A percentile compares a stretch with the other conserved stretches of the same genome.
phyloP scores from a whole-genome alignment of 2,797 vertebrate genomes.

The Rhodeus uyekii region DNA sequence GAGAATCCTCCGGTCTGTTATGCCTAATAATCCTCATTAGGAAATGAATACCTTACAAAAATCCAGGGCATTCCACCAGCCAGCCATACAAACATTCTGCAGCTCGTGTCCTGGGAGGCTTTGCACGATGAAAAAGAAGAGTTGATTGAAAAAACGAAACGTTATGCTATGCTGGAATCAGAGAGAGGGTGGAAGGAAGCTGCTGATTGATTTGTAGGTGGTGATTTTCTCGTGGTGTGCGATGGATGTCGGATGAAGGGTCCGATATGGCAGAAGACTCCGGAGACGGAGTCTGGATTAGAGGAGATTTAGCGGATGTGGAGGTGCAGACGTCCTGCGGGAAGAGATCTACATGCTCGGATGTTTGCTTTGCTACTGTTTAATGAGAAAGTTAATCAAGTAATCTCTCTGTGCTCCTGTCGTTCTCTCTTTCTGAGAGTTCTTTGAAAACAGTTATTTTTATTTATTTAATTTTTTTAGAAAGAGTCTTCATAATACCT shows the following conservation, averaged over 20 bases:
- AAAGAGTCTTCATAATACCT: neutral
- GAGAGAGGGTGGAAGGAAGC: slow-evolving; percentile 33
- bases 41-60: slow-evolving; percentile 58
- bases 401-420: neutral
- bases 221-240: slow-evolving; percentile 2
- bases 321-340: slow-evolving; percentile 20
- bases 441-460: too few relatives aligned
- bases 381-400: slow-evolving; percentile 2
- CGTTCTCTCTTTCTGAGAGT: neutral
- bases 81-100: slow-evolving; percentile 22
- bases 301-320: slow-evolving; percentile 23
- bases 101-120: slow-evolving; percentile 14
- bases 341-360: neutral
- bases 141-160: slow-evolving; percentile 41
- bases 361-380: slow-evolving; percentile 6
- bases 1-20: slow-evolving; percentile 24
- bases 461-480: too few relatives aligned
- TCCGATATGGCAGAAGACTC: neutral
- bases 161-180: slow-evolving; percentile 28
- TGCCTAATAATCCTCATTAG: slow-evolving; percentile 48
- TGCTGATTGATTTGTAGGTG: slow-evolving; percentile 41
- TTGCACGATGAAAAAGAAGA: slow-evolving; percentile 10
- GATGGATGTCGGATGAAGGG: neutral
- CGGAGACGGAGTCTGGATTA: slow-evolving; percentile 35
- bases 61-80: slow-evolving; percentile 22